Conservation (phyloP, 2,797 vertebrate genomes). For the Lepus oiostolus region DNA sequence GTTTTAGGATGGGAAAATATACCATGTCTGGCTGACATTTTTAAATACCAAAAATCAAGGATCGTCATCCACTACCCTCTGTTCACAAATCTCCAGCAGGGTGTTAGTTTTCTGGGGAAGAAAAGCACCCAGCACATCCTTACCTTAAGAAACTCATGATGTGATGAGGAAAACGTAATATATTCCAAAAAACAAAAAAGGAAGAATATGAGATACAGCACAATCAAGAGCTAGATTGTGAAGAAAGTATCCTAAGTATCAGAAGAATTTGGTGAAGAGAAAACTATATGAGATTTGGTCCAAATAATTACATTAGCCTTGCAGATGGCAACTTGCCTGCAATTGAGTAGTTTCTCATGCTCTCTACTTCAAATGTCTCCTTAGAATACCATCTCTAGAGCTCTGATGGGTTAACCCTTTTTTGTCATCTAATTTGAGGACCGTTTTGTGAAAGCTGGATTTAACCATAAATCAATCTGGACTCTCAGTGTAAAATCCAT, state of each 20-base stretch:
- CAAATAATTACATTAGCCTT: slow-evolving; percentile 64
- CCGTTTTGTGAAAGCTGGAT: slow-evolving; percentile 47
- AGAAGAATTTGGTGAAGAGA: slow-evolving; percentile 3
- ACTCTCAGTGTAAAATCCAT: slow-evolving; percentile 46
- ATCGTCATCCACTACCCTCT: neutral
- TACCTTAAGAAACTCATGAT: neutral
- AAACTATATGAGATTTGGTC: slow-evolving; percentile 23
- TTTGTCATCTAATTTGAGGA: slow-evolving; percentile 1
- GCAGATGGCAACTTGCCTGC: slow-evolving; percentile 9
- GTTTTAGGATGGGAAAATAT: neutral
- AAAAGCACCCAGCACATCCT: neutral
- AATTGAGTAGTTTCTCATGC: neutral
- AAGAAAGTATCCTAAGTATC: slow-evolving; percentile 22
- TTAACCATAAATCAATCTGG: slow-evolving; percentile 52
- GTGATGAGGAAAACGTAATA: neutral
- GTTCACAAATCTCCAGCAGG: neutral
- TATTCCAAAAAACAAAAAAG: slow-evolving; percentile 18
- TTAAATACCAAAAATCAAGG: slow-evolving; percentile 49
- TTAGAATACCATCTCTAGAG: neutral
- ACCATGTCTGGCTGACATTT: slow-evolving; percentile 24
- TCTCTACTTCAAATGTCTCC: slow-evolving; percentile 35
- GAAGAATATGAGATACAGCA: neutral
- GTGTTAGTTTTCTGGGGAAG: neutral
- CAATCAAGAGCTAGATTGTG: neutral
- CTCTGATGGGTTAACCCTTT: slow-evolving; percentile 20